Evolutionary conservation across 2,113 vertebrate genomes (phyloP).

Genomic region (Peromyscus maniculatus): DNA sequence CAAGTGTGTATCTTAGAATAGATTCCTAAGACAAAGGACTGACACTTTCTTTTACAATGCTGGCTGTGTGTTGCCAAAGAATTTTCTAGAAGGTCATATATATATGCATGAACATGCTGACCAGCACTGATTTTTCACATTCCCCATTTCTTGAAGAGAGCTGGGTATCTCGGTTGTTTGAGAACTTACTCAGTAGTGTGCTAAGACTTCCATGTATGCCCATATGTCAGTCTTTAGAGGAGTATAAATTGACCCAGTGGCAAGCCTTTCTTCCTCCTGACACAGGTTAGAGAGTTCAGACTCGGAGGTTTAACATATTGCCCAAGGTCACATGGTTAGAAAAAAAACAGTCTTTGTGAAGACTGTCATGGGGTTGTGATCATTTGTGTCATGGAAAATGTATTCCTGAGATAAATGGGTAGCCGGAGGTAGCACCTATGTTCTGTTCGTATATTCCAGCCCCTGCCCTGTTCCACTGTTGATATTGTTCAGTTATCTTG

Average conservation of each 20-base stretch:
- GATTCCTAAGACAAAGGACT: background rate
- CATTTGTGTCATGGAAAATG: background rate
- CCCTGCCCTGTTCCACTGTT: background rate
- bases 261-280: background rate
- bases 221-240: background rate
- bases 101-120: background rate
- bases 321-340: background rate
- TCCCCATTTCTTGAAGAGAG: background rate
- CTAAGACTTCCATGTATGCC: background rate
- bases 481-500: background rate
- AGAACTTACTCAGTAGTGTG: background rate
- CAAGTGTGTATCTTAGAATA: background rate
- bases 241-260: background rate
- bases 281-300: constrained; percentile 21
- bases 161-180: background rate
- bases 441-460: background rate
- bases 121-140: background rate
- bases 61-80: background rate
- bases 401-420: too few relatives aligned
- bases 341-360: background rate
- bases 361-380: background rate
- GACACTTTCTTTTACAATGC: background rate
- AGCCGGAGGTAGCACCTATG: background rate
- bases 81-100: background rate
- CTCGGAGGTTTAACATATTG: background rate